Percentiles rank a stretch among this genome's conserved stretches.
Conservation (phyloP, 2,888 invertebrate genomes). For the Melanchra persicariae region DNA sequence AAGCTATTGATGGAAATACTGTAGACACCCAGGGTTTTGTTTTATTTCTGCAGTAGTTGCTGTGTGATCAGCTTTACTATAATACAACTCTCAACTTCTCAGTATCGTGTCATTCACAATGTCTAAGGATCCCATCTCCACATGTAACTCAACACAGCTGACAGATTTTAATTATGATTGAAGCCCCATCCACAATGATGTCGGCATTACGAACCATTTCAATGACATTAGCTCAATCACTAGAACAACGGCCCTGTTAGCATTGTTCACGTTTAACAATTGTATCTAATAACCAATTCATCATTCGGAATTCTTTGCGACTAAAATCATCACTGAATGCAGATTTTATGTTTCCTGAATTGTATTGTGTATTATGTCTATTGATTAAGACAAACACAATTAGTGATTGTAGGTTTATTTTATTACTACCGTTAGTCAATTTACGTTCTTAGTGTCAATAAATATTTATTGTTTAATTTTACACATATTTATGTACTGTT, state of each 20-base stretch:
- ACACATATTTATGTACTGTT: too few species aligned
- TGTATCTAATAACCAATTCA: slow-evolving; percentile 47
- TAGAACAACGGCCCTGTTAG: slow-evolving; percentile 37
- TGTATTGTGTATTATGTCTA: slow-evolving; percentile 29
- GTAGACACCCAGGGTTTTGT: neutral
- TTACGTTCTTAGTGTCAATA: neutral
- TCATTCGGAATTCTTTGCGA: slow-evolving; percentile 40
- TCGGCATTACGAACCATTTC: slow-evolving; percentile 28
- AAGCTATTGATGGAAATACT: neutral
- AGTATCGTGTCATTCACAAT: neutral
- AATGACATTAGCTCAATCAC: slow-evolving; percentile 56
- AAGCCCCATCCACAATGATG: slow-evolving; percentile 15
- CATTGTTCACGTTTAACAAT: slow-evolving; percentile 49
- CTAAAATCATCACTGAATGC: slow-evolving; percentile 42
- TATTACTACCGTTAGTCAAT: neutral
- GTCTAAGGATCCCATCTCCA: slow-evolving; percentile 3
- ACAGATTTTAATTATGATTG: slow-evolving; percentile 57
- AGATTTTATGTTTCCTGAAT: slow-evolving; percentile 34
- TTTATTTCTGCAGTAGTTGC: too few species aligned
- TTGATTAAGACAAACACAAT: neutral
- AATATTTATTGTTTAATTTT: too few species aligned
- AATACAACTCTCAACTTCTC: neutral
- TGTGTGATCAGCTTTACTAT: neutral
- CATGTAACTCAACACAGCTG: neutral
- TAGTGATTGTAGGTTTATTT: slow-evolving; percentile 7